These are phyloP conservation scores for Setophaga kirtlandii DNA, from an alignment of 2,113 vertebrate species.

Conservation along the genomic window DNA sequence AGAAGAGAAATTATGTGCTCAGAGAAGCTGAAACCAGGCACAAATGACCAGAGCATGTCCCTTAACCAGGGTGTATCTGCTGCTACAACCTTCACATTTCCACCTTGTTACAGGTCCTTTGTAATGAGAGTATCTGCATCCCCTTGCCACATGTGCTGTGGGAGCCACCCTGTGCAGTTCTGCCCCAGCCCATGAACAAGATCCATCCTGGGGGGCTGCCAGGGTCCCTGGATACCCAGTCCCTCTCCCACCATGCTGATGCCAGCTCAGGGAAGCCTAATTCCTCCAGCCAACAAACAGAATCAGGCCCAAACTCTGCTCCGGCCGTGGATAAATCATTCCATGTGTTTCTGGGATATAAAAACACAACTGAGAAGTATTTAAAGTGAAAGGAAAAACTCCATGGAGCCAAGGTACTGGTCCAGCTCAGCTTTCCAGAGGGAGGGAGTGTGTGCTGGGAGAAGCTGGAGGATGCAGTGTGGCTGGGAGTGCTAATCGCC, in stretches of 20 bases:
- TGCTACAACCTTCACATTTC: neutral
- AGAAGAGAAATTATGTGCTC: neutral
- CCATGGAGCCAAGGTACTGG: neutral
- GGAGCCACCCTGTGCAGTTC: neutral
- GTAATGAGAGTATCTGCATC: rapidly evolving
- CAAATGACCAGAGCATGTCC: neutral
- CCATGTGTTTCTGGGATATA: constrained; percentile 43
- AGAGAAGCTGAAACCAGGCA: neutral
- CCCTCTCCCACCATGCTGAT: rapidly evolving
- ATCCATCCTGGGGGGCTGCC: neutral
- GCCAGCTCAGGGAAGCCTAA: neutral
- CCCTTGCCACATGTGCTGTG: rapidly evolving
- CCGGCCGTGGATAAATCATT: neutral
- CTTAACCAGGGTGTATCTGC: neutral
- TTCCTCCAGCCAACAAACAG: neutral
- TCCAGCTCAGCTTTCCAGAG: neutral
- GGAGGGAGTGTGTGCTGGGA: rapidly evolving
- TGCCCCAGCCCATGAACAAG: rapidly evolving
- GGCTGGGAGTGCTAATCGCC: neutral
- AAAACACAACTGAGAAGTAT: neutral
- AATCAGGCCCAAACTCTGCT: neutral
- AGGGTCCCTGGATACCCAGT: neutral
- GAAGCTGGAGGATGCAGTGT: neutral
- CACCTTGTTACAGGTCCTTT: neutral
- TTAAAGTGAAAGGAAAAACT: constrained; percentile 32